These are phyloP conservation scores for Corythornis leucogaster DNA, from an alignment of 2,797 vertebrate species.

Conservation along the genomic window DNA sequence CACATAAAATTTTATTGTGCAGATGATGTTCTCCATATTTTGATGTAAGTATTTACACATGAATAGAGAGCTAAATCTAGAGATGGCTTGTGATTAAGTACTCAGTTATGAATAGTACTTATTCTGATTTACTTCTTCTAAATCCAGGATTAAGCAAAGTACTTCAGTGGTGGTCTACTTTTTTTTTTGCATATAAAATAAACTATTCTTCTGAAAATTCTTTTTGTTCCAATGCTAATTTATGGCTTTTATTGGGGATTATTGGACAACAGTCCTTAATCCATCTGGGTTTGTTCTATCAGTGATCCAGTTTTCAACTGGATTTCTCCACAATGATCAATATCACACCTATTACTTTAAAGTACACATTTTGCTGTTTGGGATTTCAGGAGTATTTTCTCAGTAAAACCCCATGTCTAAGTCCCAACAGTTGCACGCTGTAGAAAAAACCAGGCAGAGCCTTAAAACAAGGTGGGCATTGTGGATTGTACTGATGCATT, in stretches of 20 bases:
- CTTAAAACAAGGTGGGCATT: constrained; percentile 49
- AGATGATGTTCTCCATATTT: neutral
- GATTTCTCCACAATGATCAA: neutral
- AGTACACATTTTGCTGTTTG: neutral
- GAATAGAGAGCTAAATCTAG: neutral
- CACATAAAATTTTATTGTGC: neutral
- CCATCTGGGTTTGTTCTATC: neutral
- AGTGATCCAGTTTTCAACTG: neutral
- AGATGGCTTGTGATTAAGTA: neutral
- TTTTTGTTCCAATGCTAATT: neutral
- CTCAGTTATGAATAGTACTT: neutral
- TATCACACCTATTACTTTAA: neutral
- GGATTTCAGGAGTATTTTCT: constrained; percentile 8
- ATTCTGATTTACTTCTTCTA: neutral
- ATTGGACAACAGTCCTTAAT: neutral
- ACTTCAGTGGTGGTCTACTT: neutral
- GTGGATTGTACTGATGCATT: constrained; percentile 22
- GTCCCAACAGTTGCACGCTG: neutral
- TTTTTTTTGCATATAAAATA: neutral
- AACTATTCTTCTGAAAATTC: neutral
- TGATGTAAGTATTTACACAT: neutral
- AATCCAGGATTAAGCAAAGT: neutral
- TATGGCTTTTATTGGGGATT: neutral
- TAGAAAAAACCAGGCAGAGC: neutral
- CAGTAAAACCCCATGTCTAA: neutral